Evolutionary conservation across 2,888 invertebrate genomes (phyloP).

Genomic region (Epinotia nisella): DNA sequence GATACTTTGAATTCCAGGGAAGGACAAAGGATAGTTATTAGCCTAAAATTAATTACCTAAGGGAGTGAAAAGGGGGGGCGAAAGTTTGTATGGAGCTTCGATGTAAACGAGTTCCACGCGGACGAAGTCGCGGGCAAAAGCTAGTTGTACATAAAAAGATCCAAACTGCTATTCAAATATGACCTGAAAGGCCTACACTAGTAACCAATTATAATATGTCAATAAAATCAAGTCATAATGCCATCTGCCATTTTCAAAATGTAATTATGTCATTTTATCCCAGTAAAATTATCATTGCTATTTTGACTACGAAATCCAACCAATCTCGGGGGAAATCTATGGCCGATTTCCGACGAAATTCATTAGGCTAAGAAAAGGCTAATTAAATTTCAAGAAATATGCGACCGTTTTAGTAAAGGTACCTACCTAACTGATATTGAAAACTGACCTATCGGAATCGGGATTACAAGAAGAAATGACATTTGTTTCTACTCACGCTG

Average conservation of each 20-base stretch:
- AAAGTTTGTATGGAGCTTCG: too few species aligned
- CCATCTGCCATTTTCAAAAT: not conserved
- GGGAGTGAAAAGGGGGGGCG: too few species aligned
- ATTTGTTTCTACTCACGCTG: not conserved
- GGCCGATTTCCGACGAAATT: conserved; percentile 28
- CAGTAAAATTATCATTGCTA: conserved; percentile 22
- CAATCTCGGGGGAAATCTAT: conserved; percentile 34
- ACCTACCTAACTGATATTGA: not conserved
- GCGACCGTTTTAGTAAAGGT: not conserved
- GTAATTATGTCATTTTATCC: conserved; percentile 4
- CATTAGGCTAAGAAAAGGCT: conserved; percentile 30
- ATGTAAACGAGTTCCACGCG: too few species aligned
- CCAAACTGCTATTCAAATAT: too few species aligned
- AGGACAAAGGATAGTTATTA: too few species aligned
- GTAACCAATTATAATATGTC: not conserved
- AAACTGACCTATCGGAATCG: not conserved
- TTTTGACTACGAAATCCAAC: conserved; percentile 34
- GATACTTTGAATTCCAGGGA: too few species aligned
- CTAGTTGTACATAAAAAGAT: too few species aligned
- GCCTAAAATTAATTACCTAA: too few species aligned
- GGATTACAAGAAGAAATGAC: not conserved
- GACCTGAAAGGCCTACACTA: not conserved
- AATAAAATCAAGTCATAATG: not conserved
- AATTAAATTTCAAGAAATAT: conserved; percentile 34
- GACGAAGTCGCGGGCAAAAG: too few species aligned